Evolutionary conservation across 2,888 invertebrate genomes (phyloP).

Genomic region (Drosophila lutescens): DNA sequence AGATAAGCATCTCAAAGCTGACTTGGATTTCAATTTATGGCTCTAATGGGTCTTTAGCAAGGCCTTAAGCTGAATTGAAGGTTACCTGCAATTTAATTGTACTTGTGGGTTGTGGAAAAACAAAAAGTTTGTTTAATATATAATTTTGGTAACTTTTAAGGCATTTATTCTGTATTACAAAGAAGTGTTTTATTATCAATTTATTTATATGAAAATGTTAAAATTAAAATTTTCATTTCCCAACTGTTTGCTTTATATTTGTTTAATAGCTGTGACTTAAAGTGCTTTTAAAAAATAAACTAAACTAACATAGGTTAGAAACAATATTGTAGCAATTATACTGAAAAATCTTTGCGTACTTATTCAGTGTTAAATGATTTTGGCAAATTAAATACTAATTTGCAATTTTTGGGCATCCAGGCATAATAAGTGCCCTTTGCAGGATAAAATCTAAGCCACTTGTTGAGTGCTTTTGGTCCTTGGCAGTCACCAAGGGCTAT

Average conservation of each 20-base stretch:
- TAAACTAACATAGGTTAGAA: too few relatives aligned
- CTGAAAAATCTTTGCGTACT: background rate
- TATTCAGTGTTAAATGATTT: background rate
- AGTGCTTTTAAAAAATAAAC: too few relatives aligned
- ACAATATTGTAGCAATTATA: background rate
- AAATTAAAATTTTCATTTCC: too few relatives aligned
- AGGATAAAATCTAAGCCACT: conserved; percentile 45
- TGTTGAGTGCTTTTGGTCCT: conserved; percentile 52
- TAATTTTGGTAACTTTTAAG: too few relatives aligned
- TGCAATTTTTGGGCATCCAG: background rate
- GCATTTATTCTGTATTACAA: too few relatives aligned
- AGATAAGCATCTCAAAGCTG: conserved; percentile 9
- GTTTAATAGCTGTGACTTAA: background rate
- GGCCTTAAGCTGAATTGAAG: background rate
- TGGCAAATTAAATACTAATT: conserved; percentile 6
- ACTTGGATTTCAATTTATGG: background rate
- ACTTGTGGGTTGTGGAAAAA: background rate
- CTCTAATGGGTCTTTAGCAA: too few relatives aligned
- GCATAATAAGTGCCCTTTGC: background rate
- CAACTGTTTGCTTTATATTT: too few relatives aligned
- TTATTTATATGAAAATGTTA: too few relatives aligned
- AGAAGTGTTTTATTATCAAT: too few relatives aligned
- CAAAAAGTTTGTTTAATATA: too few relatives aligned
- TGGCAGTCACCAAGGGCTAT: conserved; percentile 42
- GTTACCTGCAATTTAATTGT: background rate